Base-by-base conservation (phyloP, 1,140 invertebrate species). In the Drosophila sturtevanti region DNA sequence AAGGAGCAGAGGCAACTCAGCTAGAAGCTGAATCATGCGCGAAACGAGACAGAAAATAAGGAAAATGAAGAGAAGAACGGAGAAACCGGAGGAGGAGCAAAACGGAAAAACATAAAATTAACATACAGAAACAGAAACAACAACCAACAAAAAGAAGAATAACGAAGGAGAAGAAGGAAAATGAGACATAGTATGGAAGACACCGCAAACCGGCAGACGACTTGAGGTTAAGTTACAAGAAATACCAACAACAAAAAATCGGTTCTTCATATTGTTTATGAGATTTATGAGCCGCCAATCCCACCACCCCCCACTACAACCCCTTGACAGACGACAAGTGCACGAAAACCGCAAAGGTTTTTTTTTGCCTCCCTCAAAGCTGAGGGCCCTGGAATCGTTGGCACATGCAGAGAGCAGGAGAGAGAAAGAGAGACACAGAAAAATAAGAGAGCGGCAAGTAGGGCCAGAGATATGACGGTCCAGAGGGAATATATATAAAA, bases 181-280 rank as follows among this genome's bases (percentile, higher is more conserved):
- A 10, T 4, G 41, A 18, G 41, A 11, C 18, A 18, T 10, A 10
- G 4, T 48, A 48, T 48, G 18, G 6, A 6, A 48, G 9, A 48
- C 41, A 48, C 41, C 16, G 41, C 41, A 48, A 60, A 60, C 48
- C 67, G 54, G 55, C 63, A 66, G 64, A 62, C 60, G 41, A 63
- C 86, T 87, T 87, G 81, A 86, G 81, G 81, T 86, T 86, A 86
- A 81, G 81, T 87, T 84, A 77, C 75, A 86, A 78, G 74, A 68
- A 72, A 68, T 1, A 68, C 64, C 68, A 79, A 79, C 41, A 48
- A n/a, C 41, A 48, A 48, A 48, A 48, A 48, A 48, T 48, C 41
- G 41, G 41, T 48, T 48, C 41, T 21, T 48, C 41, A 48, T 48
- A 68, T 75, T 77, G 73, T 86, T 87, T 86, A 82, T 86, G 63